Percentiles rank a stretch among this genome's conserved stretches.
These are phyloP conservation scores for Mustela nigripes DNA, from an alignment of 2,113 vertebrate genomes.

Conservation along the genomic window DNA sequence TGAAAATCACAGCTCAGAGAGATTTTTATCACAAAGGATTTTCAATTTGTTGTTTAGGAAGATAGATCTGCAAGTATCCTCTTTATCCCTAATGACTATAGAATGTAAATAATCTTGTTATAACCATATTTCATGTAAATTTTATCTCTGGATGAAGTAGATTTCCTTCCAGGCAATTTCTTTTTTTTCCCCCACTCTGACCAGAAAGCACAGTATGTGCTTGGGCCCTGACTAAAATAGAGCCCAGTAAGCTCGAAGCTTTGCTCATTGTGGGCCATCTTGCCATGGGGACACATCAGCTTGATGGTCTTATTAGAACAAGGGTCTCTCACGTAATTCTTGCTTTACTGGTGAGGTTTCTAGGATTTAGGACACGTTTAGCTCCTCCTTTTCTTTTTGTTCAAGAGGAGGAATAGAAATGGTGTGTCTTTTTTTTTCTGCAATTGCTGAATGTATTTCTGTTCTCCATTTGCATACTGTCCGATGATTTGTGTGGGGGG, in stretches of 20 bases:
- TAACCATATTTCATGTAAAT: slow-evolving; percentile 82
- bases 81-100: slow-evolving; percentile 87
- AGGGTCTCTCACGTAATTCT: slow-evolving; percentile 62
- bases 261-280: slow-evolving; percentile 38
- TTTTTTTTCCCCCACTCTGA: neutral
- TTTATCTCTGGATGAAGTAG: slow-evolving; percentile 81
- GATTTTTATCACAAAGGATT: slow-evolving; percentile 86
- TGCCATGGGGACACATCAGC: slow-evolving; percentile 33
- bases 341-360: slow-evolving; percentile 39
- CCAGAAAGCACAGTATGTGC: neutral
- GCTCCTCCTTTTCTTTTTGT: slow-evolving; percentile 37
- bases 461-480: slow-evolving; percentile 57
- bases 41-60: slow-evolving; percentile 88
- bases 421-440: neutral
- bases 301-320: slow-evolving; percentile 72
- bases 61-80: slow-evolving; percentile 84
- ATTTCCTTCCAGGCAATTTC: slow-evolving; percentile 77
- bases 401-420: slow-evolving; percentile 30
- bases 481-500: slow-evolving; percentile 32
- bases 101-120: slow-evolving; percentile 87
- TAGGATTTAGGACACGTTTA: slow-evolving; percentile 13
- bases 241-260: slow-evolving; percentile 74
- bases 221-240: slow-evolving; percentile 55
- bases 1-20: slow-evolving; percentile 83
- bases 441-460: slow-evolving; percentile 7